Conservation (phyloP, 1,140 invertebrate species). For the Drosophila ambigua region DNA sequence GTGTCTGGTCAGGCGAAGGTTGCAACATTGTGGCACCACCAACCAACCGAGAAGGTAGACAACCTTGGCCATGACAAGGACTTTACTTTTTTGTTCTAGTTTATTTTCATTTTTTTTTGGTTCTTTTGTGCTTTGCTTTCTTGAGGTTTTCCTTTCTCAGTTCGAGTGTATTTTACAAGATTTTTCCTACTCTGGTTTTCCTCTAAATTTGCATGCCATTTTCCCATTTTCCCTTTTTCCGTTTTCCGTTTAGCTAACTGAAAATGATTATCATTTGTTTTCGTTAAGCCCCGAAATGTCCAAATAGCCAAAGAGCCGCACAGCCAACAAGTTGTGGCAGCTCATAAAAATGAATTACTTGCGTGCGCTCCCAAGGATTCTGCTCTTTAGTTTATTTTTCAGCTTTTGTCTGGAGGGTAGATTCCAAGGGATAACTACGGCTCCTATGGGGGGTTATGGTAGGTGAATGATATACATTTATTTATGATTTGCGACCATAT, state of each 20-base stretch:
- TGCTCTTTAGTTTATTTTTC: conserved; percentile 22
- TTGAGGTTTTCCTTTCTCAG: conserved; percentile 10
- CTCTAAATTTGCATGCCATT: neutral
- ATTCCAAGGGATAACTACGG: conserved; percentile 1
- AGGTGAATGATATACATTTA: neutral
- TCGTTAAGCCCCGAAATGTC: conserved; percentile 59
- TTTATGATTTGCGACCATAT: conserved; percentile 4
- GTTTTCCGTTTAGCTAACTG: conserved; percentile 34
- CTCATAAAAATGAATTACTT: conserved; percentile 80
- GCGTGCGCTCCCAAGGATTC: conserved; percentile 25
- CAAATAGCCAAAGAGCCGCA: conserved; percentile 5
- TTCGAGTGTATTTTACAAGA: conserved; percentile 3
- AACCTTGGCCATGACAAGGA: conserved; percentile 50
- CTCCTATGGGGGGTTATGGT: neutral
- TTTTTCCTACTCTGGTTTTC: conserved; percentile 12
- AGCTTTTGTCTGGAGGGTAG: neutral
- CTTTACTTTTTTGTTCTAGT: conserved; percentile 33
- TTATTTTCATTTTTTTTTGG: conserved; percentile 10
- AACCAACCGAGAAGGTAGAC: conserved; percentile 32
- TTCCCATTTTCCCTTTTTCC: conserved; percentile 35
- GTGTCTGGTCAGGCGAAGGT: conserved; percentile 37
- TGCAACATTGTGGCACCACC: conserved; percentile 38
- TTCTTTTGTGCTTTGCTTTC: conserved; percentile 27
- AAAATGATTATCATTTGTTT: conserved; percentile 78
- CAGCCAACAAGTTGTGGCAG: conserved; percentile 67